Base-by-base conservation (phyloP, 2,888 invertebrate species). In the Agonopterix subpropinquella region DNA sequence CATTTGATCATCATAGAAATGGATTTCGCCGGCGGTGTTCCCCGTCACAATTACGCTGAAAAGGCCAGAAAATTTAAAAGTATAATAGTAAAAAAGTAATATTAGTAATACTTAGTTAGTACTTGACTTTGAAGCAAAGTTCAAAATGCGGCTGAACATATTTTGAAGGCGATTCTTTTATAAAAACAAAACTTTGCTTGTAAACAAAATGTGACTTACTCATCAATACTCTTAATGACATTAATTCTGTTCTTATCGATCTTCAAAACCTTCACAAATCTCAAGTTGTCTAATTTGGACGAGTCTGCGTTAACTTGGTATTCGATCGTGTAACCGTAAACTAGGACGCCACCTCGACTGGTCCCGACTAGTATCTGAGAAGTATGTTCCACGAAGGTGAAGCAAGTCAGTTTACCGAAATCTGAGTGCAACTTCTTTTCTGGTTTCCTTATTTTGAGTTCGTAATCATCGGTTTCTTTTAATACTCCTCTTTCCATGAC, bases 1-100 rank as follows among this genome's bases (percentile, higher is more conserved):
- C 58, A 92, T 65, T 57, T 89, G 83, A 43, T 78, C 73, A 55
- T 92, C 91, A 63, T 91, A 92, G 67, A 92, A 92, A 57, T 79
- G 83, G 44, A 92, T 81, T 44, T 89, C 79, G 0, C 92, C 92
- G 0, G 49, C 56, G 10, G 67, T 70, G 62, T 90, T 91, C 9
- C 91, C 92, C 0, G 89, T 90, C 35, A 89, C 88, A 44, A 91
- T 72, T n/a, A 84, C 66, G 8, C 91, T 91, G 62, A 5, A 49
- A 58, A 36, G 8, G 11, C 7, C 28, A 28, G 28, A 28, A 28
- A 2, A 28, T 28, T 28, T 5, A 0, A 28, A 28, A 28, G 28
- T 28, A 28, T 28, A 18, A 1, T n/a, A n/a, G 2, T 18, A 4
- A 18, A 18, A 18, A 18, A 1, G 4, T 18, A 13, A 13, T 13